Base-by-base conservation (phyloP, 2,113 vertebrate species). In the Odontophorus gujanensis region DNA sequence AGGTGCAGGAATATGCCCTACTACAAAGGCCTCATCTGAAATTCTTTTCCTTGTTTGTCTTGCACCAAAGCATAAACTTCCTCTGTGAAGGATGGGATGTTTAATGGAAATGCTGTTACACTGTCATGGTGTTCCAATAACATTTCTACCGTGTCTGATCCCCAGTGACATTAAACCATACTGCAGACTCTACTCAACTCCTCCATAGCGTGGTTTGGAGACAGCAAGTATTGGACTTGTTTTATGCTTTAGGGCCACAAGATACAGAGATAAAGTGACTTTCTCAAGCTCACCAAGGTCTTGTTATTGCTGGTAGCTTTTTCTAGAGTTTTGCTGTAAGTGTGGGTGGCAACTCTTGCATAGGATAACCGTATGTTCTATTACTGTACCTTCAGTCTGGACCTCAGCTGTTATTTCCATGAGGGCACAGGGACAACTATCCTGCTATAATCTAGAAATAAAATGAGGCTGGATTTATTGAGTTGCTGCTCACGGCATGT, bases 101-200 rank as follows among this genome's bases (percentile, higher is more conserved):
- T 97, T 91, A 96, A 95, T 96, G 95, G 93, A 95, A 95, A 83
- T 15, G 17, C 13, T 92, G 82, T 74, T 85, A 91, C 89, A 28
- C 76, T 75, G 91, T 92, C 80, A 42, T 15, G 36, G 76, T 90
- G 79, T 93, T 96, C 96, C 93, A 96, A 86, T 94, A 96, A 96
- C 90, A 72, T 88, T 94, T 75, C 80, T 90, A 57, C 93, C n/a
- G 61, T 95, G 95, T 95, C 95, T 81, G 62, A 77, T 93, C 82
- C 86, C 77, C 45, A 6, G 90, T 57, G 85, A 77, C 61, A 83
- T 74, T 71, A 91, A 92, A 90, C 57, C 80, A 42, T 72, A 2
- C 10, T 90, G 85, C 85, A 93, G 93, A 12, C 88, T 85, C 45
- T 0, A 2, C 38, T 20, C 0, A 1, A 82, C 76, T 94, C 73